Conservation (phyloP, 35 echinoderm and acorn worm genomes). For the Ophioderma brevispina region DNA sequence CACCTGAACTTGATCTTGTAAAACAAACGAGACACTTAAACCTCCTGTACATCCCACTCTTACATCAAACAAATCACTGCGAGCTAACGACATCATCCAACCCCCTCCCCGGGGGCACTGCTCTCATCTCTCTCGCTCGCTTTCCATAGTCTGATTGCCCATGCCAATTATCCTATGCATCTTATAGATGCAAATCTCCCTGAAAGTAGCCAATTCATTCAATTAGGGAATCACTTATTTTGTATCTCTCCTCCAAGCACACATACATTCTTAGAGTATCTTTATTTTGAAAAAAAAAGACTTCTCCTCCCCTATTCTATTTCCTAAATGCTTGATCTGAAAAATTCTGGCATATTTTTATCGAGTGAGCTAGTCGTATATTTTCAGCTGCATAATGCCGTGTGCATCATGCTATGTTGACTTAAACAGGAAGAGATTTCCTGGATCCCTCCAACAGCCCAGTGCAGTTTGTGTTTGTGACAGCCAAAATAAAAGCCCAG, state of each 20-base stretch:
- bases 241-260: too few species aligned
- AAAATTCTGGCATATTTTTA: too few species aligned
- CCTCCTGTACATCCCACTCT: neutral
- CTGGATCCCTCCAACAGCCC: neutral
- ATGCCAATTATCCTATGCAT: neutral
- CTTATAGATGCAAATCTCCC: neutral
- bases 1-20: neutral
- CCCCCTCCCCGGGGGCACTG: neutral
- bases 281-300: too few species aligned
- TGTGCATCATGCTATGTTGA: neutral
- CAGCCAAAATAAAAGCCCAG: neutral
- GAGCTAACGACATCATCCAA: neutral
- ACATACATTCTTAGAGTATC: too few species aligned
- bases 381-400: neutral
- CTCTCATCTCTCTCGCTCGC: neutral
- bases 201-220: constrained; percentile 8
- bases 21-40: neutral
- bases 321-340: too few species aligned
- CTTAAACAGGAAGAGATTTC: neutral
- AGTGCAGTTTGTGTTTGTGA: neutral
- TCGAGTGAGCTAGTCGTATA: too few species aligned
- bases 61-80: neutral
- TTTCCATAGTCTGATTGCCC: neutral
- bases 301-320: too few species aligned
- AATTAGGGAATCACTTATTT: neutral